Evolutionary conservation across 2,113 vertebrate genomes (phyloP), one percentile per base, ranked within the genome.

Genomic region (Uropsilus gracilis): DNA sequence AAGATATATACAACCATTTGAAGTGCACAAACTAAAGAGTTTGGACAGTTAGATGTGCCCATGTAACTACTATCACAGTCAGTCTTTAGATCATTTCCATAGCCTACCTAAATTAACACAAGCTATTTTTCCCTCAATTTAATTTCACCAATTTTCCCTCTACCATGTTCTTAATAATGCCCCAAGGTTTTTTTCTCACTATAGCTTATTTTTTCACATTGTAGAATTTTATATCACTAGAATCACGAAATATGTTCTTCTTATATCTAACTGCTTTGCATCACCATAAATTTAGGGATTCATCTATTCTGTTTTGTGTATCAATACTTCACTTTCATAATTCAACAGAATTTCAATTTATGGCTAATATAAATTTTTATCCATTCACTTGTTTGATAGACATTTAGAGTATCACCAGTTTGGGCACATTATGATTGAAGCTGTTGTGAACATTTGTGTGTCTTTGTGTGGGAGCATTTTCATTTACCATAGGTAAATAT

Each of bases 301-400:
- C 61, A 91, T 75, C 86, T 18, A 44, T 42, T 91, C 10, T 34
- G 12, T 69, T 96, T 78, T 75, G 32, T 81, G n/a, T 34, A 69
- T 39, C 68, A 66, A 17, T n/a, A 39, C 18, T 83, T 93, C 48
- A 53, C 89, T 89, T 88, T 66, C 61, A 83, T 75, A 87, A 71
- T 44, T 93, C 50, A 71, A 4, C 26, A 76, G 28, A 59, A 86
- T 86, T 88, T 14, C 5, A 46, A 8, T 37, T 14, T 55, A 24
- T 73, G 66, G 17, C n/a, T 69, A 68, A 80, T 44, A 48, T 12
- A 69, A 66, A 24, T 46, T 18, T 94, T 77, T 26, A 59, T n/a
- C 5, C n/a, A 18, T 66, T 94, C 30, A 71, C 28, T 90, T 86
- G 16, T 77, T 82, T 66, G 64, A 39, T 63, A 17, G 64, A 14